Conservation (phyloP, 1,140 invertebrate species). For the Drosophila ambigua region DNA sequence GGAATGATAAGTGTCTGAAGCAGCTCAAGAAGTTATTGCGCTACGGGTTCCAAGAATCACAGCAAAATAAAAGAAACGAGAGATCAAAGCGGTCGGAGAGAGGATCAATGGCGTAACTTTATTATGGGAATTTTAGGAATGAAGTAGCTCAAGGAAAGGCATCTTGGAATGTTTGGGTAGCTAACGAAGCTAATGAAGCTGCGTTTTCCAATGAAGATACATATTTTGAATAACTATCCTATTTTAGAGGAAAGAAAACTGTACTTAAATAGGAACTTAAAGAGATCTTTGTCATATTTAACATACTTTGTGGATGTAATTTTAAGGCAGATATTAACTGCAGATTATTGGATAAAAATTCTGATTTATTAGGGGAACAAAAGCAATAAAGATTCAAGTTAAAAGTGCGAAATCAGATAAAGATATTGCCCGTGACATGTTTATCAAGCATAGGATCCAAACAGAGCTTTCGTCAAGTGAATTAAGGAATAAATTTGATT, state of each 20-base stretch:
- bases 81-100: background rate
- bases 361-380: too few relatives aligned
- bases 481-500: too few relatives aligned
- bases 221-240: background rate
- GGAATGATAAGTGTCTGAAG: conserved; percentile 19
- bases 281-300: too few relatives aligned
- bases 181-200: background rate
- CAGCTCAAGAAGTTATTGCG: conserved; percentile 37
- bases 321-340: too few relatives aligned
- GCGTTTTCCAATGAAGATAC: background rate
- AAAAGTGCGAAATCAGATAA: too few relatives aligned
- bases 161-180: conserved; percentile 17
- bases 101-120: background rate
- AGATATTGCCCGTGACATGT: too few relatives aligned
- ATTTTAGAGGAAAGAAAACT: background rate
- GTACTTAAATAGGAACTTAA: too few relatives aligned
- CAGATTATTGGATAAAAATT: too few relatives aligned
- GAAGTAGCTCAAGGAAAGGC: background rate
- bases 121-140: background rate
- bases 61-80: conserved; percentile 22
- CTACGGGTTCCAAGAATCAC: conserved; percentile 26
- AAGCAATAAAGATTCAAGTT: too few relatives aligned
- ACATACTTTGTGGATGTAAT: too few relatives aligned
- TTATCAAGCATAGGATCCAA: too few relatives aligned
- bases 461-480: too few relatives aligned